Conservation (phyloP, 2,888 invertebrate species). For the Cheilosia pagana region DNA sequence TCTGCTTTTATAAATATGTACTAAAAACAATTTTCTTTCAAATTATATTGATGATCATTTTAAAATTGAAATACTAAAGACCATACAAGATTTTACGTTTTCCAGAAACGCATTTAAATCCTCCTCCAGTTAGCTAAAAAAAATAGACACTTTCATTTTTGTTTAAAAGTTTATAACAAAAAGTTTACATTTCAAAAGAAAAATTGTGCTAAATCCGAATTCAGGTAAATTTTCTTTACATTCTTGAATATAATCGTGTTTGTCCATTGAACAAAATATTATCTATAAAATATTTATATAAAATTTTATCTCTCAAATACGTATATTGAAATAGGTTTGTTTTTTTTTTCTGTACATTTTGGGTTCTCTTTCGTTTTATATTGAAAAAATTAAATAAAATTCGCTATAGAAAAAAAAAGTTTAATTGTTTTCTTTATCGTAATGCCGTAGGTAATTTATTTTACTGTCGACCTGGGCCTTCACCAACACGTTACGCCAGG, state of each 20-base stretch:
- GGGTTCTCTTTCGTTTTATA: constrained; percentile 21
- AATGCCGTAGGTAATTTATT: too few relatives aligned
- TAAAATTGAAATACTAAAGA: constrained; percentile 23
- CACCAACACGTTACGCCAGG: too few relatives aligned
- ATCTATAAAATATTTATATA: constrained; percentile 35
- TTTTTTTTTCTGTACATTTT: background rate
- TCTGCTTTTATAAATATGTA: constrained; percentile 32
- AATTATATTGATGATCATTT: constrained; percentile 31
- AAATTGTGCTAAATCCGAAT: constrained; percentile 50
- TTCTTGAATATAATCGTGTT: constrained; percentile 72
- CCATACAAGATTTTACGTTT: constrained; percentile 68
- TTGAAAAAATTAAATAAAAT: constrained; percentile 36
- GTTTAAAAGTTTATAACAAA: constrained; percentile 29
- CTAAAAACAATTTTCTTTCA: constrained; percentile 27
- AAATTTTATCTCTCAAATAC: constrained; percentile 66
- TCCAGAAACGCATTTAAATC: constrained; percentile 67
- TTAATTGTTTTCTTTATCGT: background rate
- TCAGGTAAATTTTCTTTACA: constrained; percentile 73
- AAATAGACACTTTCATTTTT: constrained; percentile 26
- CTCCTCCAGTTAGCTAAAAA: constrained; percentile 52
- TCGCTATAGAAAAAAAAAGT: constrained; percentile 2
- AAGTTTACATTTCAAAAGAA: constrained; percentile 24
- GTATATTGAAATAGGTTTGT: constrained; percentile 47
- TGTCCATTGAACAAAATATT: constrained; percentile 62
- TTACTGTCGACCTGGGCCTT: background rate